Evolutionary conservation across 2,113 vertebrate species (phyloP), one percentile per base, ranked within the genome.

Genomic region (Hiodon tergisus): DNA sequence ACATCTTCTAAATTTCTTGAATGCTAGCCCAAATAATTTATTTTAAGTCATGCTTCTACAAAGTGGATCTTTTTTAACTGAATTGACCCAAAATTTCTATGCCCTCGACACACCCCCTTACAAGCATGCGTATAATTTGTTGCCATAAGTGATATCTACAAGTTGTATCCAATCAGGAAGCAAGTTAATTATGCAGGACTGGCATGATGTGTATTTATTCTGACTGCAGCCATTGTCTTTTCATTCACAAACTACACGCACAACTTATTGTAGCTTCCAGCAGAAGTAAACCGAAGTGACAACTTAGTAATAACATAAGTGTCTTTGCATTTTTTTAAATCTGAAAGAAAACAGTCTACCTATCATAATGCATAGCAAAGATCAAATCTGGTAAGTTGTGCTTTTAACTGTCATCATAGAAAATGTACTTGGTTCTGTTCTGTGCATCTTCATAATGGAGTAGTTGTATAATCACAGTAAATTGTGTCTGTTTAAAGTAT

Each of bases 341-440:
- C n/a, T 48, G 46, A 8, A 63, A 67, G 7, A 14, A 70, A 72
- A 57, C 57, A 14, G 47, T 10, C 31, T 46, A 69, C 47, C 31
- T 6, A 0, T 74, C 78, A 82, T 77, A 79, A 92, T 91, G 90
- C 86, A 90, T 81, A 87, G 85, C 80, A 90, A 87, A 83, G 87
- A 90, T 7, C 83, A 88, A 57, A 91, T 91, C 82, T 84, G 90
- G 91, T 92, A 84, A 88, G 83, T 47, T 52, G 6, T 77, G 71
- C 13, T 0, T 6, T 5, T 71, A 57, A 31, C 31, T 67, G 4
- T 54, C 16, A 59, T 77, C 67, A 4, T 31, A 60, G 11, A 4
- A 17, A 63, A 16, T 71, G 57, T 31, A 10, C 0, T 57, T n/a
- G 6, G 2, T 31, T 31, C 31, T 31, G 31, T 31, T 31, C 31